These are phyloP conservation scores for Gerris buenoi DNA, from an alignment of 1,140 invertebrate species.

Conservation along the genomic window DNA sequence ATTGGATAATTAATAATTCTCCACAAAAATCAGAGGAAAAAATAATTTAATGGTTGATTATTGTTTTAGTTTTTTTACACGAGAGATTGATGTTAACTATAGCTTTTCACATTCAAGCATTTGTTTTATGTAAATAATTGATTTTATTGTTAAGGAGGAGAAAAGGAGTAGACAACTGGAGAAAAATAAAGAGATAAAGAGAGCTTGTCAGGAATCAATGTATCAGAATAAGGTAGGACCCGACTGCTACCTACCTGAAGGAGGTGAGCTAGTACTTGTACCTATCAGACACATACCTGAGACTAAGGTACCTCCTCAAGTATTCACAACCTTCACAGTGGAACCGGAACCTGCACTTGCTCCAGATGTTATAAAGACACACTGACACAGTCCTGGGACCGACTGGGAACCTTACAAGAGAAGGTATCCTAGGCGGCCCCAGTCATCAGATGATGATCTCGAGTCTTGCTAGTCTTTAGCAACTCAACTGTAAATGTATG, in stretches of 20 bases:
- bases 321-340: background rate
- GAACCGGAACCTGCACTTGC: background rate
- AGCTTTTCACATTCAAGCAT: too few species aligned
- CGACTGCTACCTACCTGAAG: background rate
- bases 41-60: too few species aligned
- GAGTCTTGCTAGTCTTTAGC: too few species aligned
- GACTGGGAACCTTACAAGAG: conserved; percentile 3
- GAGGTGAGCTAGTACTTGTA: background rate
- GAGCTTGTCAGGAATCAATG: background rate
- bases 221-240: background rate
- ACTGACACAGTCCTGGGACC: conserved; percentile 2
- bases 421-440: background rate
- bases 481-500: too few species aligned
- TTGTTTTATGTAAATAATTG: too few species aligned
- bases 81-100: too few species aligned
- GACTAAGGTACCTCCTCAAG: background rate
- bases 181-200: background rate
- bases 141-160: background rate
- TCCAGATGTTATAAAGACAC: background rate
- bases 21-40: too few species aligned
- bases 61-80: too few species aligned
- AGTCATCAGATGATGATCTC: background rate
- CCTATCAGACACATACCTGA: background rate
- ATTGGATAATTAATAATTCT: too few species aligned
- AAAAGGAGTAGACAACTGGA: background rate